These are phyloP conservation scores for Porites evermanni DNA, from an alignment of 92 coral and sea anemone species.

Conservation along the genomic window DNA sequence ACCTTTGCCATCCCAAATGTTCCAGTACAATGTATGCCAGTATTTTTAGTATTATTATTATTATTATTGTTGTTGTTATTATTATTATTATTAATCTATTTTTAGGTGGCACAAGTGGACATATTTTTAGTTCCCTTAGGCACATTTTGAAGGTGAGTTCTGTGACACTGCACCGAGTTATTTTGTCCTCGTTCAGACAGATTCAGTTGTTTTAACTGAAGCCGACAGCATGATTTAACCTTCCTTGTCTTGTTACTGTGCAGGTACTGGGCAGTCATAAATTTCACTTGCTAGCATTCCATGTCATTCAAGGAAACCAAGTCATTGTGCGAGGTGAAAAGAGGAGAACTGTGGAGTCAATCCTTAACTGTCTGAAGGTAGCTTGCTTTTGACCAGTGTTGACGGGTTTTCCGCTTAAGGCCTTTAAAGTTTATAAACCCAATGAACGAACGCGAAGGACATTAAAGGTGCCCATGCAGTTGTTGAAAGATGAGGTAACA, in stretches of 20 bases:
- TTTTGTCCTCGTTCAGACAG: not conserved
- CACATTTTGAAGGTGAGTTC: constrained; percentile 61
- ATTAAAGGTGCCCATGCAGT: too few relatives aligned
- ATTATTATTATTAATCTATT: not conserved
- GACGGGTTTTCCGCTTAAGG: too few relatives aligned
- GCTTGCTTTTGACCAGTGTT: too few relatives aligned
- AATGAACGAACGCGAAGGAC: too few relatives aligned
- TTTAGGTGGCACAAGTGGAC: constrained; percentile 41
- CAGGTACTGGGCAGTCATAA: constrained; percentile 88
- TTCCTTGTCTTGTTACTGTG: not conserved
- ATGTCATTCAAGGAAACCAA: constrained; percentile 98
- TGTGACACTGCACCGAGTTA: too few relatives aligned
- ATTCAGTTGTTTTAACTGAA: not conserved
- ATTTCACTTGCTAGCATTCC: constrained; percentile 92
- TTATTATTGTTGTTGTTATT: too few relatives aligned
- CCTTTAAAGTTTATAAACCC: too few relatives aligned
- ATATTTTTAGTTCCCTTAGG: constrained; percentile 60
- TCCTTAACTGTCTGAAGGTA: constrained; percentile 89
- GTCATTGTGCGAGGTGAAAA: constrained; percentile 89
- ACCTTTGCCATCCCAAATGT: too few relatives aligned
- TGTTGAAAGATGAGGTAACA: too few relatives aligned
- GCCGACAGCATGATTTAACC: too few relatives aligned
- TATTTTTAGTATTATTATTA: too few relatives aligned
- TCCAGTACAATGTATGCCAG: too few relatives aligned
- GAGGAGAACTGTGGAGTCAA: constrained; percentile 75